phyloP scores from a whole-genome alignment of 2,888 invertebrate genomes.

The Hoplodrina ambigua region DNA sequence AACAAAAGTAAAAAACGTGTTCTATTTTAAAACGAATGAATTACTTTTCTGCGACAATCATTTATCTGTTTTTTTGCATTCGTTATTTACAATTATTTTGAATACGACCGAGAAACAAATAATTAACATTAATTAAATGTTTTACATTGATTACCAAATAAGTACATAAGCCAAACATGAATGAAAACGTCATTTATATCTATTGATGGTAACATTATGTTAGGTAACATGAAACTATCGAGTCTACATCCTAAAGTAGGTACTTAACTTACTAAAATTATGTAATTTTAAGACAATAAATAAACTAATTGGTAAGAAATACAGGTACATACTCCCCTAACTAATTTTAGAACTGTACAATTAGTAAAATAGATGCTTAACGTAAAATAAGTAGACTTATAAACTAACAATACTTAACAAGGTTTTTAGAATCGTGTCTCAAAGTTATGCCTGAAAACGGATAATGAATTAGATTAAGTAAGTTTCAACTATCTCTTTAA shows the following conservation, averaged over 20 bases:
- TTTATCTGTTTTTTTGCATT: neutral
- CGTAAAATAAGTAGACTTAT: conserved; percentile 5
- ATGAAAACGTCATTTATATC: conserved; percentile 39
- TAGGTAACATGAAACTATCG: conserved; percentile 38
- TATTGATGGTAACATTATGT: conserved; percentile 42
- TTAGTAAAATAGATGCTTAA: conserved; percentile 18
- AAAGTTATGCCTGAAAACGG: neutral
- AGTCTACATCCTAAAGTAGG: conserved; percentile 25
- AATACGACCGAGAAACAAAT: conserved; percentile 4
- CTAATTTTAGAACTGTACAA: conserved; percentile 46
- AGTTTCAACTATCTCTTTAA: neutral
- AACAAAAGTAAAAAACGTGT: no score
- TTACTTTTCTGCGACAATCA: neutral
- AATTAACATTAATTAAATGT: conserved; percentile 28
- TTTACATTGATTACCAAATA: conserved; percentile 55
- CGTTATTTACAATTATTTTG: neutral
- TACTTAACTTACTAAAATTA: conserved; percentile 40
- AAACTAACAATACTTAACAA: neutral
- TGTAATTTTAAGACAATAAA: conserved; percentile 60
- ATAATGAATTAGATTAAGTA: neutral
- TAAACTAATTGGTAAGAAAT: conserved; percentile 65
- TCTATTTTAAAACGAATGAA: no score
- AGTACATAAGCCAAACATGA: conserved; percentile 63
- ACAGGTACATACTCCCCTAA: conserved; percentile 66
- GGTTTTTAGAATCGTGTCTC: neutral